Percentiles rank a stretch among this genome's conserved stretches.
phyloP scores from a whole-genome alignment of 1,140 invertebrate species.

The Hormaphis cornu region DNA sequence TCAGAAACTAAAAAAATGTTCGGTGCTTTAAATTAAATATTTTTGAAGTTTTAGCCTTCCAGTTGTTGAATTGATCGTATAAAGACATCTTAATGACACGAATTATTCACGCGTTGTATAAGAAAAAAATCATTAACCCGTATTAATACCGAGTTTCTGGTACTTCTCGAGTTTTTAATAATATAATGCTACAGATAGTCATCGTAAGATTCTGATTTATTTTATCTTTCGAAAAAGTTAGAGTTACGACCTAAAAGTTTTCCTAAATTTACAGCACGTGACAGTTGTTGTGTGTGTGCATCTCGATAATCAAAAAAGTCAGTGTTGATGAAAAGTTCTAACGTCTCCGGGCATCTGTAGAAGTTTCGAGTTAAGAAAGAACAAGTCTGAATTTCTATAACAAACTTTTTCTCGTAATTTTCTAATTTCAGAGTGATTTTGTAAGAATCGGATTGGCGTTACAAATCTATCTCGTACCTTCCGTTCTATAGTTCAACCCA shows the following conservation, averaged over 20 bases:
- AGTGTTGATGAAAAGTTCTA: neutral
- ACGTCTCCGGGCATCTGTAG: neutral
- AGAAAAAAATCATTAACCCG: neutral
- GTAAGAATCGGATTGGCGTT: no score
- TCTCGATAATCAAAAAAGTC: neutral
- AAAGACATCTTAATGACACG: neutral
- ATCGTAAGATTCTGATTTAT: neutral
- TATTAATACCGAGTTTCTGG: no score
- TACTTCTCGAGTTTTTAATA: neutral
- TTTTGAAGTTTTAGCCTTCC: no score
- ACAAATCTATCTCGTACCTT: no score
- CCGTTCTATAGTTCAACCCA: no score
- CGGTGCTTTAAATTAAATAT: no score
- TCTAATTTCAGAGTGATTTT: neutral
- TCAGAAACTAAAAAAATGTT: no score
- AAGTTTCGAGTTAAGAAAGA: neutral
- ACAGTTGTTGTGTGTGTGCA: neutral
- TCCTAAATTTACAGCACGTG: neutral
- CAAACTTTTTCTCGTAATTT: no score
- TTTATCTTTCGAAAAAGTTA: neutral
- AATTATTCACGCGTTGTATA: neutral
- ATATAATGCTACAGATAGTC: neutral
- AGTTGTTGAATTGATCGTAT: neutral
- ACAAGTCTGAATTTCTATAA: neutral
- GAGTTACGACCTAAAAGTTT: neutral